Evolutionary conservation across 2,888 invertebrate species (phyloP).

Genomic region (Megamerina dolium): DNA sequence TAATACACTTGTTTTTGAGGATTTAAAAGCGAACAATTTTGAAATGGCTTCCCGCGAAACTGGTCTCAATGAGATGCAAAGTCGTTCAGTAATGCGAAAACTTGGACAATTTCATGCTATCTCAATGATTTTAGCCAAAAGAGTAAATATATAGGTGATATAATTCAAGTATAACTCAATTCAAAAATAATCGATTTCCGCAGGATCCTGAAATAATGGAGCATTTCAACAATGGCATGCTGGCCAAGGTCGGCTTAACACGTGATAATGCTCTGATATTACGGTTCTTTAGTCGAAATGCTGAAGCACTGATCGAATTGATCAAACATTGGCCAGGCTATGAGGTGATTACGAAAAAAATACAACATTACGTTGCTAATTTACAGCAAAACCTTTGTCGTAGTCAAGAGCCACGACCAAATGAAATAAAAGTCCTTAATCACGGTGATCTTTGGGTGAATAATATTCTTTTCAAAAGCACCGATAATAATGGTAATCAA

Average conservation of each 20-base stretch:
- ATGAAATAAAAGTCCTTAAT: slow-evolving; percentile 45
- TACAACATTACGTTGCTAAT: slow-evolving; percentile 44
- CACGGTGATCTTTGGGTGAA: slow-evolving; percentile 54
- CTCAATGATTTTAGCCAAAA: slow-evolving; percentile 52
- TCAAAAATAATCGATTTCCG: slow-evolving; percentile 35
- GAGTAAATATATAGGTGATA: slow-evolving; percentile 47
- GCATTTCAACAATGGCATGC: slow-evolving; percentile 27
- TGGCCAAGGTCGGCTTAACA: slow-evolving; percentile 23
- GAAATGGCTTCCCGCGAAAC: slow-evolving; percentile 51
- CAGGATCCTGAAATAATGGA: slow-evolving; percentile 28
- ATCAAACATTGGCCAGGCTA: slow-evolving; percentile 48
- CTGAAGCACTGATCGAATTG: slow-evolving; percentile 28
- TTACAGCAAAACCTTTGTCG: slow-evolving; percentile 10
- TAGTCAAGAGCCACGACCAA: background rate
- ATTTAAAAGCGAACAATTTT: slow-evolving; percentile 51
- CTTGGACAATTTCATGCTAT: slow-evolving; percentile 54
- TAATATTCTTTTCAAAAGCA: slow-evolving; percentile 52
- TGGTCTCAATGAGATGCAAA: slow-evolving; percentile 53
- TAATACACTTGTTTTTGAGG: slow-evolving; percentile 42
- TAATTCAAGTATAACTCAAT: slow-evolving; percentile 2
- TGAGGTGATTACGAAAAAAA: slow-evolving; percentile 51
- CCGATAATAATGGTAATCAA: background rate
- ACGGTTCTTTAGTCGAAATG: slow-evolving; percentile 24
- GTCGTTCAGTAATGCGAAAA: slow-evolving; percentile 50
- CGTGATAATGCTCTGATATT: slow-evolving; percentile 23